Base-by-base conservation (phyloP, 1,140 invertebrate genomes). In the Ips typographus region DNA sequence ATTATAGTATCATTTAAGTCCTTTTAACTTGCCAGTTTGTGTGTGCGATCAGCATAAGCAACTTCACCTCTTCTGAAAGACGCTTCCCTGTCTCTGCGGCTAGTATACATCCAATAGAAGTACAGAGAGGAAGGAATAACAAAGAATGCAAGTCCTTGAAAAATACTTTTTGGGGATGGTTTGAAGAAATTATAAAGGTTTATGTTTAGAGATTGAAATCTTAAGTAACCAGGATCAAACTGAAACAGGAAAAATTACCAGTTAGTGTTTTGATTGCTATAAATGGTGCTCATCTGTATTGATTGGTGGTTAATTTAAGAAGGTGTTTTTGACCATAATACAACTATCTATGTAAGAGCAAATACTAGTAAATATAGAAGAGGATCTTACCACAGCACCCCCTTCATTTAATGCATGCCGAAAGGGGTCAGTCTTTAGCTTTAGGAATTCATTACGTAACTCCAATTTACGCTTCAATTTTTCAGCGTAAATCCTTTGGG, bases 171-270 rank as follows among this genome's bases (percentile, higher is more conserved):
- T 1, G 80, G 79, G 41, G 85, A 90, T 36, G 89, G 85, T 75
- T 85, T 87, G 78, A 92, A 93, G 73, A 87, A 82, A 5, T 91
- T 85, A 65, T 83, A 86, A 49, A 85, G 81, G 2, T 82, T 85
- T 0, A 85, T 84, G 80, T 86, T 85, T 85, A 91, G 87, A 0
- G 90, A 84, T 72, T 86, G 79, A 75, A 85, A 92, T 65, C 91
- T 85, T 74, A 91, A 86, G 8, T 94, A 73, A 37, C 85, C 88
- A 55, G 86, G 80, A 81, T 94, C 93, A 78, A 93, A 89, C 93
- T 95, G 78, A 64, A 86, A 85, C 71, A 76, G 79, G 77, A 53
- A 47, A 47, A 5, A 47, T 47, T 47, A 22, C 22, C 22, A 22
- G 22, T 22, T 22, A 22, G 22, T 22, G 22, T 22, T 22, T 22